Conservation (phyloP, 2,888 invertebrate species). For the Tenthredo scrophulariae region DNA sequence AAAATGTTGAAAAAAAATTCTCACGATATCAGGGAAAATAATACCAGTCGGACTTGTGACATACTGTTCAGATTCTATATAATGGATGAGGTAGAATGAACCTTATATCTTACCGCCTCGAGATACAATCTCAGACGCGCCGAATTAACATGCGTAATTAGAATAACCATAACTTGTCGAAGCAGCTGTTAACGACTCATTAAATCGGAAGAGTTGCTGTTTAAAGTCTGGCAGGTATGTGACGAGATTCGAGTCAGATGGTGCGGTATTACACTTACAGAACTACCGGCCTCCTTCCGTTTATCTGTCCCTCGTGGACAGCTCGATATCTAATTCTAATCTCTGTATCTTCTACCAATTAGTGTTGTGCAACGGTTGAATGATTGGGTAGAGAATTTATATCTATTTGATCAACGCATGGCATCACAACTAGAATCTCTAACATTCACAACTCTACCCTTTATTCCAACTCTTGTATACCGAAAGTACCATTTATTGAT, state of each 20-base stretch:
- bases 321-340: constrained; percentile 44
- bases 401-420: constrained; percentile 21
- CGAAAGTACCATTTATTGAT: not conserved
- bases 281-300: constrained; percentile 18
- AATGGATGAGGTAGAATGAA: constrained; percentile 15
- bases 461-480: not conserved
- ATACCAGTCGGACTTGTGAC: not conserved
- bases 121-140: constrained; percentile 49
- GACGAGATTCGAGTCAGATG: constrained; percentile 48
- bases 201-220: constrained; percentile 52
- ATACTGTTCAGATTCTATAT: constrained; percentile 6
- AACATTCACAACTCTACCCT: not conserved
- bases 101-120: constrained; percentile 47
- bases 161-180: constrained; percentile 53
- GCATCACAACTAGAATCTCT: not conserved
- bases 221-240: constrained; percentile 52
- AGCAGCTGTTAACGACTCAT: constrained; percentile 53
- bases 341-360: constrained; percentile 45
- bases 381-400: constrained; percentile 14
- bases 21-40: constrained; percentile 15
- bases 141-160: constrained; percentile 53
- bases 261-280: constrained; percentile 46
- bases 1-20: not conserved
- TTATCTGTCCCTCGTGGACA: constrained; percentile 20
- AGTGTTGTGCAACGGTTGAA: constrained; percentile 43